Base-by-base conservation (phyloP, 2,113 vertebrate species). In the Hucho hucho region DNA sequence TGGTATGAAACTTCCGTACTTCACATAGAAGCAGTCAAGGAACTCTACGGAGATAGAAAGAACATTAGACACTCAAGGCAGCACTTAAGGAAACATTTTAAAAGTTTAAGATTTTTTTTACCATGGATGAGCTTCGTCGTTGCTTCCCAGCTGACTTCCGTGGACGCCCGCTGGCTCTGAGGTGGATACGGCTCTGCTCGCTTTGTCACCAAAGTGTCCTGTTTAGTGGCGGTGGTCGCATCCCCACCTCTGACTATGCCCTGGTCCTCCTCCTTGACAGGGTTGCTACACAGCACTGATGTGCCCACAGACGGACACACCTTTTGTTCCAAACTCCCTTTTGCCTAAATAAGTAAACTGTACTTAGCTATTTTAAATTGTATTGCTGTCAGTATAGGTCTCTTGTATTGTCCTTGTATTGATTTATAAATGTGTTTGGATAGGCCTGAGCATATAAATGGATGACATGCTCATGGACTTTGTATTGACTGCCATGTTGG, bases 1-100 rank as follows among this genome's bases (percentile, higher is more conserved):
- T 25, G 97, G 96, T 74, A 97, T 95, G 89, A 98, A 95, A 88
- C 96, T 98, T 86, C 96, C 97, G 59, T 98, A 98, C 70, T 92
- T 96, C 89, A 91, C 92, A 95, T 95, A 92, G 81, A 97, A 94
- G 84, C 94, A 92, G 83, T 95, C 92, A 46, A 98, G 93, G 81
- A 95, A 97, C 80, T 95, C 98, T 99, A 88, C 69, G 71, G 87
- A 89, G 72, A 91, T 79, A 90, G 46, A 70, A 76, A 20, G 7
- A n/a, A 28, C 64, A 64, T 83, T 47, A 63, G 0, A 11, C 18
- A 43, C 1, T 58, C 32, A 0, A 53, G 71, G 67, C 37, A 25
- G 12, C 4, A 49, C 43, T 24, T 24, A 24, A 53, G n/a, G 13
- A 59, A 4, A 11, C 32, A 14, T 0, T 4, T 4, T 3, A 25